Evolutionary conservation across 2,797 vertebrate genomes (phyloP).

Genomic region (Lophius americanus): DNA sequence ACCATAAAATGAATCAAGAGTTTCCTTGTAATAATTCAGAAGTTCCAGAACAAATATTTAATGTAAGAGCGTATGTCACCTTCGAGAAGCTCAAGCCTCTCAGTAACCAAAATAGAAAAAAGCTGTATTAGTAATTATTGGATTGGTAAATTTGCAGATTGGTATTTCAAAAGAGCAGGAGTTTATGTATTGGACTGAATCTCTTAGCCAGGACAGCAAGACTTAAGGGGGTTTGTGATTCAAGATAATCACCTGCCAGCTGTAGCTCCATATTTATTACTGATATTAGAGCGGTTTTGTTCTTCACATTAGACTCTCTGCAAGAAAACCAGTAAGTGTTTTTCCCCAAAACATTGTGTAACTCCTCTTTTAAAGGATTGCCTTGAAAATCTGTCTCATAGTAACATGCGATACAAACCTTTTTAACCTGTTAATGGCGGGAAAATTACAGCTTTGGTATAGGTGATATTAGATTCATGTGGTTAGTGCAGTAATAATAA

Average conservation of each 20-base stretch:
- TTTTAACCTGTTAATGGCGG: conserved; percentile 36
- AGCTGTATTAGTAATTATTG: too few species aligned
- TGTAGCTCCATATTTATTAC: not conserved
- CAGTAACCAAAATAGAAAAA: too few species aligned
- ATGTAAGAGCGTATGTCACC: too few species aligned
- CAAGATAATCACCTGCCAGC: conserved; percentile 2
- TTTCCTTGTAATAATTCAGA: too few species aligned
- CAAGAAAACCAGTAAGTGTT: conserved; percentile 35
- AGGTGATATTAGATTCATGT: conserved; percentile 58
- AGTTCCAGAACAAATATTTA: too few species aligned
- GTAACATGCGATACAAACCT: conserved; percentile 67
- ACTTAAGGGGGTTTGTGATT: not conserved
- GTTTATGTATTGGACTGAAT: not conserved
- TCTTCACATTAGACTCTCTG: not conserved
- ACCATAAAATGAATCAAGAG: too few species aligned
- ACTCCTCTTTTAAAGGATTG: conserved; percentile 7
- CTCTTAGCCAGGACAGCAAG: not conserved
- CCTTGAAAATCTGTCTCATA: conserved; percentile 8
- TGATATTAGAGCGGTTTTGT: not conserved
- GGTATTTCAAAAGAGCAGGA: too few species aligned
- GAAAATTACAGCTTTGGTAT: conserved; percentile 52
- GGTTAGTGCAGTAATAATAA: conserved; percentile 67
- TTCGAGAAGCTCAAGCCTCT: too few species aligned
- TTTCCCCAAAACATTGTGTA: conserved; percentile 21
- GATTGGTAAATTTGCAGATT: too few species aligned